Evolutionary conservation across 2,113 vertebrate genomes (phyloP).

Genomic region (Salminus brasiliensis): DNA sequence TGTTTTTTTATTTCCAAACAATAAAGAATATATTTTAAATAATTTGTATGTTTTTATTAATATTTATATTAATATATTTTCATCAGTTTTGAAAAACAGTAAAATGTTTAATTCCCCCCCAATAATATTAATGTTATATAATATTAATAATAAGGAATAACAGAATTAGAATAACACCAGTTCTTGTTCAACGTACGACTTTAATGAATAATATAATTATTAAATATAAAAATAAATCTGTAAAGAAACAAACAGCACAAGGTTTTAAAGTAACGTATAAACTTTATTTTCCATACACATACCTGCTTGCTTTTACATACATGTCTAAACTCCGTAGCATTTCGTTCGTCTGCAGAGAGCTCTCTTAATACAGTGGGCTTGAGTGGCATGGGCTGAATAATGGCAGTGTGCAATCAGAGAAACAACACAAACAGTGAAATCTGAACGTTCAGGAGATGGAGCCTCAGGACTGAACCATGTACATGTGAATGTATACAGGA

Average conservation of each 20-base stretch:
- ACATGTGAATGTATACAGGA: background rate
- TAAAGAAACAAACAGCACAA: slow-evolving; percentile 10
- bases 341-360: slow-evolving; percentile 62
- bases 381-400: slow-evolving; percentile 48
- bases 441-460: background rate
- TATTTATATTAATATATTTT: no score
- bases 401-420: slow-evolving; percentile 8
- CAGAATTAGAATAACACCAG: no score
- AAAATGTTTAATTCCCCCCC: no score
- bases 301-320: slow-evolving; percentile 69
- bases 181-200: no score
- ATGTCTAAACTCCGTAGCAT: slow-evolving; percentile 65
- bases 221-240: no score
- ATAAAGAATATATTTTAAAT: no score
- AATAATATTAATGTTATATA: no score
- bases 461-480: background rate
- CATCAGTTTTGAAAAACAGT: no score
- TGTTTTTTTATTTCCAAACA: no score
- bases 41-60: no score
- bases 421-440: background rate
- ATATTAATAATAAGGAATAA: no score
- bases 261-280: slow-evolving; percentile 67
- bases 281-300: slow-evolving; percentile 79
- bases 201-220: no score
- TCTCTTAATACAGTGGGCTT: slow-evolving; percentile 58